A percentile compares a stretch with the other conserved stretches of the same genome.
Conservation (phyloP, 2,888 invertebrate genomes). For the Nasonovia ribisnigri region DNA sequence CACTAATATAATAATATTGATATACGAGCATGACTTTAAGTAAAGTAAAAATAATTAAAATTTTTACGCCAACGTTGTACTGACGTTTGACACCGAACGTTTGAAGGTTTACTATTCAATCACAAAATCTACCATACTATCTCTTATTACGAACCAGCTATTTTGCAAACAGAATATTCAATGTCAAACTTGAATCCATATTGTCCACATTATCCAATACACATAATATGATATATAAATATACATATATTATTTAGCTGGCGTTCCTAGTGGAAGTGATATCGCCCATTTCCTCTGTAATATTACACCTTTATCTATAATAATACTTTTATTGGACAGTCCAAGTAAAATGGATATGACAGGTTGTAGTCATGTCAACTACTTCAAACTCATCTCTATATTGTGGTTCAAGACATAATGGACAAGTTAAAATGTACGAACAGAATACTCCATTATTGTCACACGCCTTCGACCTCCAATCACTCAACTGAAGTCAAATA, state of each 20-base stretch:
- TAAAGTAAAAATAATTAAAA: not conserved
- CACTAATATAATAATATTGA: not conserved
- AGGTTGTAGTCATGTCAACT: not conserved
- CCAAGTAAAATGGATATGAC: not conserved
- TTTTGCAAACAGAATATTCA: not conserved
- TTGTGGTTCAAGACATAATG: not conserved
- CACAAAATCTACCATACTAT: not conserved
- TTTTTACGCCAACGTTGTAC: not conserved
- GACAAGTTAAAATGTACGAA: not conserved
- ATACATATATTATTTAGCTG: not conserved
- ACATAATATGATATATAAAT: not conserved
- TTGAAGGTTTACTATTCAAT: not conserved
- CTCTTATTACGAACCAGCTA: not conserved
- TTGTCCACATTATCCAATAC: not conserved
- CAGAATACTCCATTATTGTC: not conserved
- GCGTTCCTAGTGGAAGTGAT: not conserved
- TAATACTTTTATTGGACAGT: not conserved
- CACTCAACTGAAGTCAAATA: not conserved
- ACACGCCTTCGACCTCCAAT: not conserved
- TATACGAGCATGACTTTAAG: not conserved
- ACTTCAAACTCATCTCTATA: not conserved
- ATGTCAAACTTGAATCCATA: not conserved
- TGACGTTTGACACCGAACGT: not conserved
- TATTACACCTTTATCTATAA: not conserved
- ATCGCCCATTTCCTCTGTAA: not conserved